Conservation (phyloP, 2,113 vertebrate genomes). For the Pterophyllum scalare region DNA sequence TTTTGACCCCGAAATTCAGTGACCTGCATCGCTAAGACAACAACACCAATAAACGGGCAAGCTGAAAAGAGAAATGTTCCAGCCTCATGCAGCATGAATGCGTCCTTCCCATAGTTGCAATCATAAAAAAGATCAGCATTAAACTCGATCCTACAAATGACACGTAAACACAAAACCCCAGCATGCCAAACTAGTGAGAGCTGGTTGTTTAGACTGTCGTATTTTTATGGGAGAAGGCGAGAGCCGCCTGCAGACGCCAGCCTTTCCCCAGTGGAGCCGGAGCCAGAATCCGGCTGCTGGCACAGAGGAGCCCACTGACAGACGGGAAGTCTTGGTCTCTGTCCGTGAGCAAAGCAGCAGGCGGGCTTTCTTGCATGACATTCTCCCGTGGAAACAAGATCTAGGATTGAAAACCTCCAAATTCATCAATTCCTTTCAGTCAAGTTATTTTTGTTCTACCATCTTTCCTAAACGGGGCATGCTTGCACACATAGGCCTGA, state of each 20-base stretch:
- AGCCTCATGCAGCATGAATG: background rate
- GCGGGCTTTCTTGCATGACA: constrained; percentile 95
- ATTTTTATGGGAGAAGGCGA: constrained; percentile 84
- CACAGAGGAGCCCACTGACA: constrained; percentile 77
- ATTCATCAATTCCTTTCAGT: background rate
- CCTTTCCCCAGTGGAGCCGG: constrained; percentile 82
- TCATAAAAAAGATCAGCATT: background rate
- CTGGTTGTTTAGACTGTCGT: background rate
- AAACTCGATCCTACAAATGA: background rate
- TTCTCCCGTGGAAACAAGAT: constrained; percentile 74
- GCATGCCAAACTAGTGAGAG: background rate
- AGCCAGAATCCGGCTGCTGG: constrained; percentile 62
- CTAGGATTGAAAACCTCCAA: background rate
- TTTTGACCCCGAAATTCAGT: background rate
- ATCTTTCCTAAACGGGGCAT: background rate
- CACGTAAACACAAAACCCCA: background rate
- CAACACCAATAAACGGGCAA: background rate
- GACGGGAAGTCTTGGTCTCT: constrained; percentile 72
- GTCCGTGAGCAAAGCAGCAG: constrained; percentile 77
- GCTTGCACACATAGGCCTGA: background rate
- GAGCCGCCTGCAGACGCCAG: constrained; percentile 89
- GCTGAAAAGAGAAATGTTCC: background rate
- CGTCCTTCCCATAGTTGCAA: background rate
- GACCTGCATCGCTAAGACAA: background rate
- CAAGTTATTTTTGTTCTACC: background rate